Base-by-base conservation (phyloP, 92 coral and sea anemone genomes). In the Phenganax stokvisi region DNA sequence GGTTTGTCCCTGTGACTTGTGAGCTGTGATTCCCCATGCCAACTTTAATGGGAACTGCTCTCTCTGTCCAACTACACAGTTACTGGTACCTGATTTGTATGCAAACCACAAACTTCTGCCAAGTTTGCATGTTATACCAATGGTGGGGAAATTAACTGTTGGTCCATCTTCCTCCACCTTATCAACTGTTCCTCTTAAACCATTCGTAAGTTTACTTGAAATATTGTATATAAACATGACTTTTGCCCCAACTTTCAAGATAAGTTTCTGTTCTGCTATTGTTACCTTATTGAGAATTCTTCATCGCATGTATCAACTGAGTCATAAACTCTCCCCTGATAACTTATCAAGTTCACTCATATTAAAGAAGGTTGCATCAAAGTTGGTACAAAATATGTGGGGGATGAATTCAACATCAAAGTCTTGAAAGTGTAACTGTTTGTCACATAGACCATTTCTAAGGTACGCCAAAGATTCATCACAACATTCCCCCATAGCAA, bases 321-420 rank as follows among this genome's bases (percentile, higher is more conserved):
- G 3, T 68, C 10, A 51, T 80, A 89, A 10, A 72, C 12, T 60
- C 28, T 89, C 73, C 17, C 88, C 89, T 0, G 87, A 82, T 3
- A 84, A 51, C 1, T 47, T 52, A 6, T 81, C 85, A 53, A 89
- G 57, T 20, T 66, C 51, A 11, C 52, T 51, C 81, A 80, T 71
- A 52, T 84, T 86, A 3, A 74, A 64, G 75, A 10, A 89, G 73
- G 87, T 87, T 7, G 87, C 87, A 71, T 90, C 90, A 75, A 87
- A 88, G 57, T 90, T 89, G 1, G 70, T 78, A 8, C 85, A 72
- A 20, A 63, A 87, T 0, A 89, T 69, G 28, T 87, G 69, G 0
- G 90, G 90, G 9, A 85, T 66, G 28, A 62, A 87, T 0, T 54
- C 16, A 57, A 84, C 54, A 3, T 76, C 86, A 70, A 84, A 86